phyloP scores from a whole-genome alignment of 2,888 invertebrate genomes.

The Yponomeuta sedellus region DNA sequence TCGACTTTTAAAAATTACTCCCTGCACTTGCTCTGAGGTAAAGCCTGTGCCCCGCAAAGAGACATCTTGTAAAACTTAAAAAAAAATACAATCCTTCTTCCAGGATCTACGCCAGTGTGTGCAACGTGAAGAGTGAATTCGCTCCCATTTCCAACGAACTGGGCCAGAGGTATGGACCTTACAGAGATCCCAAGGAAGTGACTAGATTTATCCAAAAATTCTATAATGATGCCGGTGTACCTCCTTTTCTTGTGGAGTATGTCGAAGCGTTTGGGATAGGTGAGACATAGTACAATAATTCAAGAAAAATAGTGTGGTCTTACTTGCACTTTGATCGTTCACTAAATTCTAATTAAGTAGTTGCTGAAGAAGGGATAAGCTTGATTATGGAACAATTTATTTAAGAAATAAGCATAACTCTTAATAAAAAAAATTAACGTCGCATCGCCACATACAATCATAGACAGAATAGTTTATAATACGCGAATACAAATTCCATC shows the following conservation, averaged over 20 bases:
- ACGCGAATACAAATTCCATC: background rate
- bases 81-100: constrained; percentile 16
- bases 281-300: constrained; percentile 22
- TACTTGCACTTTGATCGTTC: background rate
- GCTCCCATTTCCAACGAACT: constrained; percentile 47
- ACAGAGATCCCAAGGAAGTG: constrained; percentile 67
- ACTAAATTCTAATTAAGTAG: background rate
- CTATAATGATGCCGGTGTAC: constrained; percentile 78
- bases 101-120: constrained; percentile 78
- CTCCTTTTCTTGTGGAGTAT: constrained; percentile 82
- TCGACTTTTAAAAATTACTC: too few species aligned
- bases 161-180: constrained; percentile 70
- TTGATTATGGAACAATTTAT: too few species aligned
- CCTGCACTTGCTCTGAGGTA: too few species aligned
- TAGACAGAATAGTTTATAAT: background rate
- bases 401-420: too few species aligned
- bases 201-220: constrained; percentile 71
- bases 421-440: too few species aligned
- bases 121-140: constrained; percentile 83
- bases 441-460: too few species aligned
- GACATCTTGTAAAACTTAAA: too few species aligned
- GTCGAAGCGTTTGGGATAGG: constrained; percentile 91
- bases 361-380: too few species aligned
- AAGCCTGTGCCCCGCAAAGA: too few species aligned
- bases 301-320: too few species aligned